Conservation (phyloP, 2,797 vertebrate species). For the Spinus pinus region DNA sequence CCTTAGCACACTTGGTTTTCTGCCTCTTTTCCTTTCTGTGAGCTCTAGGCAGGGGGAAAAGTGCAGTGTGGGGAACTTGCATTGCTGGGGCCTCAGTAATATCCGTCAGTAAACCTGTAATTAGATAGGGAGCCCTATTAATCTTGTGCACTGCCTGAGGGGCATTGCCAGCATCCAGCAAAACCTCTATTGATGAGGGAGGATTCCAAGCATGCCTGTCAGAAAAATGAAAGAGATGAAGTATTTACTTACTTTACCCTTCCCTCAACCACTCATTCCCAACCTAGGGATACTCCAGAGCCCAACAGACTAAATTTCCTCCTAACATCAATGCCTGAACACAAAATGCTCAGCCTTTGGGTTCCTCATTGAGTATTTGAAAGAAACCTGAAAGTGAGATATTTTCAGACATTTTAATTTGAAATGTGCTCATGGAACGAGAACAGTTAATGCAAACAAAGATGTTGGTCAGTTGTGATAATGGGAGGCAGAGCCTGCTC, state of each 20-base stretch:
- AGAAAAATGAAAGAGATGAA: conserved; percentile 64
- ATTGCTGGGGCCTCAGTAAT: conserved; percentile 79
- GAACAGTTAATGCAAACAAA: not conserved
- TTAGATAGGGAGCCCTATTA: conserved; percentile 81
- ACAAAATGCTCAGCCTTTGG: not conserved
- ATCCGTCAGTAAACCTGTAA: conserved; percentile 84
- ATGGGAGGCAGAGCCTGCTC: conserved; percentile 12
- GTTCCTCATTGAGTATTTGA: not conserved
- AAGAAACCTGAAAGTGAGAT: not conserved
- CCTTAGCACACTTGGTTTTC: not conserved
- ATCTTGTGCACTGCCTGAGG: conserved; percentile 75
- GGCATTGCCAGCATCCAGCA: conserved; percentile 58
- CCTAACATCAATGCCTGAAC: not conserved
- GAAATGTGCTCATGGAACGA: not conserved
- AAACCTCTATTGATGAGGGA: conserved; percentile 70
- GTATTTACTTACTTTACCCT: conserved; percentile 39
- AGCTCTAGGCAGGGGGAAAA: conserved; percentile 38
- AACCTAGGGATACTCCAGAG: not conserved
- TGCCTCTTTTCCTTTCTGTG: not conserved
- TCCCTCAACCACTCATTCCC: conserved; percentile 6
- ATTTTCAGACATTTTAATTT: not conserved
- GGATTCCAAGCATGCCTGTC: conserved; percentile 74
- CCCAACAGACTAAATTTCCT: not conserved
- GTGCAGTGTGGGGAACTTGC: conserved; percentile 59
- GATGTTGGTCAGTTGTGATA: not conserved